Base-by-base conservation (phyloP, 2,113 vertebrate species). In the Neoarius graeffei region DNA sequence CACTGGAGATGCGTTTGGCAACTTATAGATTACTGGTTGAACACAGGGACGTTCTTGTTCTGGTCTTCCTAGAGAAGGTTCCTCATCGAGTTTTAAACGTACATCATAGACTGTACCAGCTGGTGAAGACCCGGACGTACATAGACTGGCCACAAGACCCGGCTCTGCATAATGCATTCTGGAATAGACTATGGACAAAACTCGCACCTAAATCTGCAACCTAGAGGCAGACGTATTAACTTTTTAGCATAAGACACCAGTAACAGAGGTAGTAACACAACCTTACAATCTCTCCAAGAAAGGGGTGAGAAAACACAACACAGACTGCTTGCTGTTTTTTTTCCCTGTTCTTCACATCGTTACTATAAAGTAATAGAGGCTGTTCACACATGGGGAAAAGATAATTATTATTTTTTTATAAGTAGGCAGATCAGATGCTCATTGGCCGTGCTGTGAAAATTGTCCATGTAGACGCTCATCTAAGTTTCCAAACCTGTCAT, bases 1-100 rank as follows among this genome's bases (percentile, higher is more conserved):
- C 91, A n/a, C 64, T 90, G 85, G 91, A 92, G 88, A 88, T 93
- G 80, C 89, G 85, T 48, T 69, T 92, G 85, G 92, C 90, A 15
- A 91, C 87, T 20, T 90, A 86, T 73, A 84, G 91, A 20, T 86
- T 93, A 14, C 89, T 87, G 81, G 90, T 87, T 42, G 93, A 93
- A 84, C 87, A 88, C 57, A 86, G 80, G 66, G 91, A 93, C 79
- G 86, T 93, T 17, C 88, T 93, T n/a, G 59, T 93, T 27, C 77
- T 93, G 77, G 48, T 93, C 14, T 93, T 93, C 62, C 81, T 93
- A 77, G 92, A 93, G 71, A 80, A 86, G 15, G 88, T 93, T 48
- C 90, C 91, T 4, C 48, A 50, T 85, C 64, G 77, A 11, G 35
- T 77, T 25, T 48, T 85, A 77, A 85, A 62, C 50, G 86, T 59